phyloP scores from a whole-genome alignment of 2,888 invertebrate genomes.

The Adelognathus sp. region DNA sequence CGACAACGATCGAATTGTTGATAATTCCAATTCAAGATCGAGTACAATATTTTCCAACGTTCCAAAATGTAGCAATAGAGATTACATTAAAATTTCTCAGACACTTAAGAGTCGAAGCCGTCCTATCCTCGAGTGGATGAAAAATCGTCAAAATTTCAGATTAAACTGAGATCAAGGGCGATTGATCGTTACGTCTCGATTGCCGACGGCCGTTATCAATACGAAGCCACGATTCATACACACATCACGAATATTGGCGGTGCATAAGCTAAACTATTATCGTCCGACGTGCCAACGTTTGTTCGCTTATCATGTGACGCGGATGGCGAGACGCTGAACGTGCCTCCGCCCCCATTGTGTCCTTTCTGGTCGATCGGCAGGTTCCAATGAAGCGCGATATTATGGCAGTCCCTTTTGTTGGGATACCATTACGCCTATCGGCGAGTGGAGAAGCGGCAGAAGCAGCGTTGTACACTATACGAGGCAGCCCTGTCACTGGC shows the following conservation, averaged over 20 bases:
- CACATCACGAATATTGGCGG: neutral
- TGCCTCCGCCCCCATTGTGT: constrained; percentile 48
- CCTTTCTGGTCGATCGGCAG: constrained; percentile 61
- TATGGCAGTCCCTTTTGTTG: constrained; percentile 58
- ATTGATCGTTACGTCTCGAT: neutral
- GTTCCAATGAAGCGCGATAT: constrained; percentile 61
- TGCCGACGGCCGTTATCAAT: constrained; percentile 2
- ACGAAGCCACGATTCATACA: neutral
- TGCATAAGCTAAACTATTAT: constrained; percentile 55
- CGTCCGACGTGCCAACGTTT: constrained; percentile 38
- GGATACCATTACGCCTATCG: constrained; percentile 51
- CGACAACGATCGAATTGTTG: too few relatives aligned
- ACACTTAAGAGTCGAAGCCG: too few relatives aligned
- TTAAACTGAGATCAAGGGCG: neutral
- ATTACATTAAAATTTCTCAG: too few relatives aligned
- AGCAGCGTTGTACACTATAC: too few relatives aligned
- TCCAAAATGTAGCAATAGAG: too few relatives aligned
- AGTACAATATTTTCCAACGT: too few relatives aligned
- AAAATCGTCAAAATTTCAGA: neutral
- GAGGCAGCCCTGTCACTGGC: constrained; percentile 5
- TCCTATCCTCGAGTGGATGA: too few relatives aligned
- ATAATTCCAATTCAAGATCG: too few relatives aligned
- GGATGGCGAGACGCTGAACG: constrained; percentile 16
- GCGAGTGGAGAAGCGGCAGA: constrained; percentile 3
- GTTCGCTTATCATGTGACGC: constrained; percentile 53